These are phyloP conservation scores for Heliconius himera DNA, from an alignment of 1,140 invertebrate genomes.

Conservation along the genomic window DNA sequence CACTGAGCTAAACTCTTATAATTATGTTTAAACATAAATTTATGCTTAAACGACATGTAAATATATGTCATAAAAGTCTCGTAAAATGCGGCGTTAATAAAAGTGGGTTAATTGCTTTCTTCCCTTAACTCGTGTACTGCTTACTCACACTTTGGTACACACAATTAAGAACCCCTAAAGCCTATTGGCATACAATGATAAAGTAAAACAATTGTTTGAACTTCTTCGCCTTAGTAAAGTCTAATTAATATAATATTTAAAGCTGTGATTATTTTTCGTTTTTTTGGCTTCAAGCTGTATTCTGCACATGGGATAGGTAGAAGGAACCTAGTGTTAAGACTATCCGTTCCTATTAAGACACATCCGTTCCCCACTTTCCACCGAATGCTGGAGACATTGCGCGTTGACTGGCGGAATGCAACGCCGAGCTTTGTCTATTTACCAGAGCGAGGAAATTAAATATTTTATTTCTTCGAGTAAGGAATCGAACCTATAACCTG, in stretches of 20 bases:
- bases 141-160: conserved; percentile 45
- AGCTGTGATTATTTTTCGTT: too few relatives aligned
- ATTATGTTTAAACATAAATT: conserved; percentile 3
- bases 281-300: too few relatives aligned
- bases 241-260: background rate
- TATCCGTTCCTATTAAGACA: too few relatives aligned
- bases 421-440: too few relatives aligned
- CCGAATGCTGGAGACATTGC: too few relatives aligned
- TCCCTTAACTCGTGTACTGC: conserved; percentile 37
- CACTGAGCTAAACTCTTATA: background rate
- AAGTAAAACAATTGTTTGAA: background rate
- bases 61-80: conserved; percentile 49
- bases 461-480: too few relatives aligned
- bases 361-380: too few relatives aligned
- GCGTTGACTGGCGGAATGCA: too few relatives aligned
- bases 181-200: conserved; percentile 23
- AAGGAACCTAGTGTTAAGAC: too few relatives aligned
- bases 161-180: conserved; percentile 42
- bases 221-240: background rate
- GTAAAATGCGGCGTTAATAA: conserved; percentile 54
- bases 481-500: too few relatives aligned
- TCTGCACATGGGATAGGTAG: background rate
- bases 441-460: too few relatives aligned
- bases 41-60: conserved; percentile 21
- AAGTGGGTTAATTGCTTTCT: conserved; percentile 52